Evolutionary conservation across 2,113 vertebrate genomes (phyloP).

Genomic region (Nyctereutes procyonoides): DNA sequence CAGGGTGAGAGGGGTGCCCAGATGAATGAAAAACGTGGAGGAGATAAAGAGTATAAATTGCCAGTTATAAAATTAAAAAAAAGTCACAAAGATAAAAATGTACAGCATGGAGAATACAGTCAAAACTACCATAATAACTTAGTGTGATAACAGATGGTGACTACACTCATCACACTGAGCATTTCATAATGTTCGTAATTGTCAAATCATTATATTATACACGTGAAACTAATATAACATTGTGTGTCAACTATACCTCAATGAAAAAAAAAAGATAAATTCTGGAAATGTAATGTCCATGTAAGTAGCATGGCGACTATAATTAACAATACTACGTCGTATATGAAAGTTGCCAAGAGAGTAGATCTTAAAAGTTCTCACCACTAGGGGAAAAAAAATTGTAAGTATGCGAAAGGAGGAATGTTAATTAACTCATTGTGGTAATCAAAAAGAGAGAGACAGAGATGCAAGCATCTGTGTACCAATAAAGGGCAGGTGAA

Average conservation of each 20-base stretch:
- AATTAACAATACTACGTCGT: background rate
- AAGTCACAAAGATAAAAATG: background rate
- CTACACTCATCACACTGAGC: background rate
- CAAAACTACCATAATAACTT: background rate
- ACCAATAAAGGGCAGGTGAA: constrained; percentile 45
- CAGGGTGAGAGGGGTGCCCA: background rate
- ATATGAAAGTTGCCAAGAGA: background rate
- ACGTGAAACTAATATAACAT: background rate
- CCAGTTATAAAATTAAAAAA: background rate
- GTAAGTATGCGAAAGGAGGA: background rate
- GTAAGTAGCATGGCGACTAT: background rate
- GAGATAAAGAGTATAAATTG: background rate
- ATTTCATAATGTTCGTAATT: background rate
- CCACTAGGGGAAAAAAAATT: background rate
- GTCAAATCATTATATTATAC: background rate
- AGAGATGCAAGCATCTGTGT: background rate
- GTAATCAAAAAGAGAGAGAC: background rate
- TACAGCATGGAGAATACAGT: background rate
- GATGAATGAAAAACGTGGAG: background rate
- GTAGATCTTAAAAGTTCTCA: background rate
- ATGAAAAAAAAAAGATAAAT: background rate
- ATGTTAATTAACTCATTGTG: background rate
- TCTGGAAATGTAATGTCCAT: background rate
- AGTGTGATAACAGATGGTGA: background rate
- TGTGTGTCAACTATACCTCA: background rate